Evolutionary conservation across 2,797 vertebrate species (phyloP).

Genomic region (Caiman crocodilus): DNA sequence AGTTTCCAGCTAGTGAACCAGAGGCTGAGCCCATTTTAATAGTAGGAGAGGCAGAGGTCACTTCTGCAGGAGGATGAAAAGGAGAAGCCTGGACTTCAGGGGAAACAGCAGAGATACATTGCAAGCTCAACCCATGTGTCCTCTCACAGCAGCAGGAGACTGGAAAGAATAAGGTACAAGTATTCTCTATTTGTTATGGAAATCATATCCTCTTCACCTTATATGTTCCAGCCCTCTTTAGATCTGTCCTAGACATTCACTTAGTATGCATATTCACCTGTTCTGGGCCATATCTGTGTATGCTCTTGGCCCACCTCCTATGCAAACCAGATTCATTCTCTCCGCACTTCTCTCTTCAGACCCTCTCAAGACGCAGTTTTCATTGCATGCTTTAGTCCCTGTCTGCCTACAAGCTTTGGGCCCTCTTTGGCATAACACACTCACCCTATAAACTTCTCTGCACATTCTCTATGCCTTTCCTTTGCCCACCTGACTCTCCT

Average conservation of each 20-base stretch:
- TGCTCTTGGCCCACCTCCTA: not conserved
- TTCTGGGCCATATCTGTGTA: not conserved
- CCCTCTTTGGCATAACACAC: accelerated
- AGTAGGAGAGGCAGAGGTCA: not conserved
- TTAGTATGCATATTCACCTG: not conserved
- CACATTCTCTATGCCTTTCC: not conserved
- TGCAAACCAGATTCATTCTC: not conserved
- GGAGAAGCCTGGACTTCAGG: not conserved
- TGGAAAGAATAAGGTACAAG: not conserved
- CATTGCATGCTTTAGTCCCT: not conserved
- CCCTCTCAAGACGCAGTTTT: not conserved
- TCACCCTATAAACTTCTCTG: not conserved
- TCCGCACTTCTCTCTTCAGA: not conserved
- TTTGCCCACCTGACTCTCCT: not conserved
- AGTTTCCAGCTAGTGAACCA: not conserved
- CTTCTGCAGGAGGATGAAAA: not conserved
- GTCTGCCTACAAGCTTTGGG: not conserved
- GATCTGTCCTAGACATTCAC: not conserved
- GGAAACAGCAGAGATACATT: not conserved
- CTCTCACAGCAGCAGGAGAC: not conserved
- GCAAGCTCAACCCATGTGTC: not conserved
- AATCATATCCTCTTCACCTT: not conserved
- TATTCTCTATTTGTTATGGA: not conserved
- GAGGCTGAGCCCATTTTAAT: not conserved
- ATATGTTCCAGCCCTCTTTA: not conserved